Evolutionary conservation across 2,797 vertebrate species (phyloP).

Genomic region (Aulostomus chinensis): DNA sequence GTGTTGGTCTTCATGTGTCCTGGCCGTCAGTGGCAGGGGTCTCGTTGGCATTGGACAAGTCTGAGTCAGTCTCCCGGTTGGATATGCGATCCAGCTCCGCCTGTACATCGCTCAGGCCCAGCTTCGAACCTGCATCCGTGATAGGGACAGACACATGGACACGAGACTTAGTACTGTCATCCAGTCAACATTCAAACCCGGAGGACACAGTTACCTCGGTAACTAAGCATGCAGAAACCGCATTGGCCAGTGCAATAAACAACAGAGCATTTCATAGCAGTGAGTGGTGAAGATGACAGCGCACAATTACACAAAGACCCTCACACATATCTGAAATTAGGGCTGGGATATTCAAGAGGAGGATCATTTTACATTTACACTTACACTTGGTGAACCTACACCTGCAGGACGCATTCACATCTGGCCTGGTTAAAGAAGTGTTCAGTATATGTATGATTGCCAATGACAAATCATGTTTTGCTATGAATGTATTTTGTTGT

Average conservation of each 20-base stretch:
- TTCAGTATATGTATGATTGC: no score
- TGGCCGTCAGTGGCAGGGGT: conserved; percentile 71
- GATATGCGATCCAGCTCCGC: conserved; percentile 98
- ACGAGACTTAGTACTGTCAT: no score
- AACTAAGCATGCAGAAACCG: neutral
- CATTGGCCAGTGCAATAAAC: conserved; percentile 4
- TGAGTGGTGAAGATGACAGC: neutral
- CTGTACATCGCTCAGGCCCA: conserved; percentile 96
- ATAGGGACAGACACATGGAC: neutral
- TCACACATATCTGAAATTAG: conserved; percentile 56
- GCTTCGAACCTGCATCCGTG: conserved; percentile 87
- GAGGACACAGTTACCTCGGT: neutral
- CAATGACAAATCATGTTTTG: no score
- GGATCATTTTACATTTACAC: no score
- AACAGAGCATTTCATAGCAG: conserved; percentile 5
- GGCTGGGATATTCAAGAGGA: no score
- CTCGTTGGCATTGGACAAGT: conserved; percentile 84
- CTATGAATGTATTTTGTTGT: no score
- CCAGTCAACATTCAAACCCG: no score
- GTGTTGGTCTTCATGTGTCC: conserved; percentile 89
- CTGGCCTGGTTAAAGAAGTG: no score
- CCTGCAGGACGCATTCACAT: no score
- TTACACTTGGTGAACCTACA: no score
- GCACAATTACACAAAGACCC: conserved; percentile 21
- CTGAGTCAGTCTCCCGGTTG: conserved; percentile 87